Evolutionary conservation across 2,113 vertebrate species (phyloP).

Genomic region (Urocynchramus pylzowi): DNA sequence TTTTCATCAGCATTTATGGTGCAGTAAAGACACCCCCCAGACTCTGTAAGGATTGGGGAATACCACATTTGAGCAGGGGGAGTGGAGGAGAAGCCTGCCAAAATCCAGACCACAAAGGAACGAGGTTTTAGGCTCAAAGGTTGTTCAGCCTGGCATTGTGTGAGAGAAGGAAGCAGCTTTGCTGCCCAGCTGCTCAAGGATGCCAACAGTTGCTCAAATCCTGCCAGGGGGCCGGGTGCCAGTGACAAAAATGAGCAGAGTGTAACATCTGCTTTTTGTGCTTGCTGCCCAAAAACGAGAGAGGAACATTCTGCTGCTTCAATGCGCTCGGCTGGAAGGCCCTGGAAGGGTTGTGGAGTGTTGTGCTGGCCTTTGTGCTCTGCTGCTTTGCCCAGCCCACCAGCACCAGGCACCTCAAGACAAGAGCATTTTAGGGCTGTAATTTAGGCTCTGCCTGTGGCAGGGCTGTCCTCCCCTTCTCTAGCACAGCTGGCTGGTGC

Average conservation of each 20-base stretch:
- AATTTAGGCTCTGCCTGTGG: not conserved
- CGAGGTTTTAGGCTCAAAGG: not conserved
- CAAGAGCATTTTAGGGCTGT: not conserved
- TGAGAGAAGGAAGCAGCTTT: not conserved
- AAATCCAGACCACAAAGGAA: not conserved
- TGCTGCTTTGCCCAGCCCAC: not conserved
- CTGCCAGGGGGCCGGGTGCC: constrained; percentile 33
- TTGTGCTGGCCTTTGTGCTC: not conserved
- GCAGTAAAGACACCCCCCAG: not conserved
- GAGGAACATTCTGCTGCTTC: not conserved
- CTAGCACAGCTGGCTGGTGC: not conserved
- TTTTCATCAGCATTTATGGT: not conserved
- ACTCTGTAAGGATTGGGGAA: not conserved
- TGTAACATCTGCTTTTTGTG: constrained; percentile 32
- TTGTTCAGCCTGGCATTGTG: not conserved
- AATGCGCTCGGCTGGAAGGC: not conserved
- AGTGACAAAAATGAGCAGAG: constrained; percentile 20
- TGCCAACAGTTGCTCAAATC: not conserved
- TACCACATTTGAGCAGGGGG: not conserved
- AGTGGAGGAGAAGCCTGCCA: not conserved
- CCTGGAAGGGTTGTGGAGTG: not conserved
- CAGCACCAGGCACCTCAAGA: not conserved
- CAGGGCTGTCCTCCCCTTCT: not conserved
- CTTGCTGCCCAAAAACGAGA: not conserved
- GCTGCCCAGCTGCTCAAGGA: constrained; percentile 9